Base-by-base conservation (phyloP, 2,797 vertebrate genomes). In the Megaceryle alcyon region DNA sequence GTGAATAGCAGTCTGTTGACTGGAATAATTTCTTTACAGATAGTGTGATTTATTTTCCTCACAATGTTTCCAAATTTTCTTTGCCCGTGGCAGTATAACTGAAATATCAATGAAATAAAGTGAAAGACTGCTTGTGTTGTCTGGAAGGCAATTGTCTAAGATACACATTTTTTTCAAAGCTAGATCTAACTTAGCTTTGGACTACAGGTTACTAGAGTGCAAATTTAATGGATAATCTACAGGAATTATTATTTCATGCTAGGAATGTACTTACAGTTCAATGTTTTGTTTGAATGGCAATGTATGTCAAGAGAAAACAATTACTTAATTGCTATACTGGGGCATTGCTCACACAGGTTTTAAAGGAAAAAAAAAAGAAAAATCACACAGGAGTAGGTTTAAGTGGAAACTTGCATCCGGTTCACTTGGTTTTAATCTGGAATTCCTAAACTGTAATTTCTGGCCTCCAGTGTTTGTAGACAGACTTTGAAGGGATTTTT, bases 11-110 rank as follows among this genome's bases (percentile, higher is more conserved):
- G 31, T 39, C n/a, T 82, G 39, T 73, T 60, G 51, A 60, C 29
- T 70, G 43, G n/a, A 51, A 35, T 51, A 13, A 19, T 89, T 86
- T 80, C 57, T 94, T 94, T 92, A 82, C 73, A 77, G 63, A 31
- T 46, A 23, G 10, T 0, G 22, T 44, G 31, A 75, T 70, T 12
- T 37, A 26, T 66, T 91, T 91, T 82, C 46, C 46, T 69, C 41
- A 51, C 2, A 2, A 17, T 48, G n/a, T 9, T 79, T 60, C 75
- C 39, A 66, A 3, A 60, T 83, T 70, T 60, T 70, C 14, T 72
- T 49, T 80, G 43, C 33, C 54, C 88, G 8, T 84, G 0, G 0
- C 39, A 33, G 17, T 16, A 3, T 21, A 77, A 73, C 51, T 80
- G 78, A 69, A 82, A 44, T 77, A 79, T 60, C 60, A 60, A 5